A percentile compares a stretch with the other conserved stretches of the same genome.
phyloP scores from a whole-genome alignment of 2,888 invertebrate genomes.

The Agrochola macilenta region DNA sequence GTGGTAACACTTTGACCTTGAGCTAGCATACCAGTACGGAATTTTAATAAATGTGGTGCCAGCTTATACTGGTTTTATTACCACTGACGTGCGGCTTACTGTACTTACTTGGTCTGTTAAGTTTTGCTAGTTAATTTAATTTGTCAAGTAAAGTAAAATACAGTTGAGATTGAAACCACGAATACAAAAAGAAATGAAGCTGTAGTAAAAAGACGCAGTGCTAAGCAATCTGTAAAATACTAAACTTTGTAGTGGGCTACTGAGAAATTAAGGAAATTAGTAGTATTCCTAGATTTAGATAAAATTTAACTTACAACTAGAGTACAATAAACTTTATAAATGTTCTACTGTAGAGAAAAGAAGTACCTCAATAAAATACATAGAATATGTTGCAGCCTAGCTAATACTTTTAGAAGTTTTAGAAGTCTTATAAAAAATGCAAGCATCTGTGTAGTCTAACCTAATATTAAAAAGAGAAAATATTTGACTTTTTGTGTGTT shows the following conservation, averaged over 20 bases:
- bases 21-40: not conserved
- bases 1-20: not conserved
- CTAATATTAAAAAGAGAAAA: not conserved
- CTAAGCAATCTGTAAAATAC: not conserved
- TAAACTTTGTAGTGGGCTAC: not conserved
- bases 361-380: not conserved
- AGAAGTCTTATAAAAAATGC: not conserved
- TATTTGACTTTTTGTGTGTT: too few species aligned
- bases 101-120: not conserved
- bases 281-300: not conserved
- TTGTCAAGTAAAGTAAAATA: too few species aligned
- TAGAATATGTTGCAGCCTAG: too few species aligned
- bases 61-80: not conserved
- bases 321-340: not conserved
- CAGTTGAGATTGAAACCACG: not conserved
- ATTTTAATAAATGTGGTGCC: not conserved
- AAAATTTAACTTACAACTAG: conserved; percentile 1
- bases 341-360: not conserved
- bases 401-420: not conserved
- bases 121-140: not conserved
- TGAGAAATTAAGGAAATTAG: conserved; percentile 19
- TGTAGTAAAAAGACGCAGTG: not conserved
- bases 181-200: too few species aligned
- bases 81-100: not conserved
- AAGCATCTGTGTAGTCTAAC: not conserved